Percentiles rank a stretch among this genome's conserved stretches.
These are phyloP conservation scores for Diorhabda carinulata DNA, from an alignment of 1,140 invertebrate species.

Conservation along the genomic window DNA sequence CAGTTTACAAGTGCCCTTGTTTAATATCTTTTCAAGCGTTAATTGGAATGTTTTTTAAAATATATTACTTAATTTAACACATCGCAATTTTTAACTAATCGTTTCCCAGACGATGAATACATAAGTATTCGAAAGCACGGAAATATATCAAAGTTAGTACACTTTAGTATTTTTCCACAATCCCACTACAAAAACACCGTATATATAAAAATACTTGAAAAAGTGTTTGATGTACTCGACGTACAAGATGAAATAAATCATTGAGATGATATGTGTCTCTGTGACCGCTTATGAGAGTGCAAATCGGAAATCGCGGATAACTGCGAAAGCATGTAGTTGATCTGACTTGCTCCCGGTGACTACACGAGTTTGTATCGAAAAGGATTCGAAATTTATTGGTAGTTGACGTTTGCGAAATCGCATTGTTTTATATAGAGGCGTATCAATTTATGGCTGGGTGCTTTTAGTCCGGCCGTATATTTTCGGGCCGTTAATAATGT, in stretches of 20 bases:
- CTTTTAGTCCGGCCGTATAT: slow-evolving; percentile 16
- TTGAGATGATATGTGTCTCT: slow-evolving; percentile 4
- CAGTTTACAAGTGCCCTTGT: no score
- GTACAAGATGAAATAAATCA: slow-evolving; percentile 3
- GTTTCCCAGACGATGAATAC: no score
- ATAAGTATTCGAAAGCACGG: no score
- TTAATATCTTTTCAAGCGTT: no score
- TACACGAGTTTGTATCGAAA: slow-evolving; percentile 12
- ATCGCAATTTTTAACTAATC: no score
- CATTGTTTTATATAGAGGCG: slow-evolving; percentile 18
- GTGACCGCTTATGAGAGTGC: slow-evolving; percentile 11
- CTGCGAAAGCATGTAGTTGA: neutral
- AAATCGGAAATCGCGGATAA: slow-evolving; percentile 14
- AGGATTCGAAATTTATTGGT: slow-evolving; percentile 17
- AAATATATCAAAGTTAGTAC: no score
- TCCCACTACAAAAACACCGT: no score
- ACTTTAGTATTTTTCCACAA: no score
- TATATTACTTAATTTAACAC: no score
- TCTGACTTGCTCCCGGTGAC: slow-evolving; percentile 10
- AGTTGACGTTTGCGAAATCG: slow-evolving; percentile 18
- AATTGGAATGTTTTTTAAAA: no score
- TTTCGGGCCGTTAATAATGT: slow-evolving; percentile 11
- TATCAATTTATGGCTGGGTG: slow-evolving; percentile 19
- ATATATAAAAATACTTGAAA: no score
- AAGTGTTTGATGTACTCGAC: no score